Conservation (phyloP, 2,113 vertebrate species). For the Opisthocomus hoazin region DNA sequence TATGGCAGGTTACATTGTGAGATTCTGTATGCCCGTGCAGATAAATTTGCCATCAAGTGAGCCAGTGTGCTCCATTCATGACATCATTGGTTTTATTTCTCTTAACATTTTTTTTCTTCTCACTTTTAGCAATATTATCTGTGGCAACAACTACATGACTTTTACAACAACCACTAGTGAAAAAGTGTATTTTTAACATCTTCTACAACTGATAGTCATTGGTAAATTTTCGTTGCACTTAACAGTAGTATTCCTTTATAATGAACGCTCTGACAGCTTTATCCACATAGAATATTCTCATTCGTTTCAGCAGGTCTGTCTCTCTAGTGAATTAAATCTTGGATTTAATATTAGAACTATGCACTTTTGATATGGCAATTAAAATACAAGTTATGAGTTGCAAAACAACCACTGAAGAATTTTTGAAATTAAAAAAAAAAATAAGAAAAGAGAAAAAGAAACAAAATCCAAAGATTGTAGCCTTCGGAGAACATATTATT, state of each 20-base stretch:
- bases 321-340: neutral
- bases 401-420: neutral
- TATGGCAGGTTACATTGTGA: neutral
- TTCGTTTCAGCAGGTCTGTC: neutral
- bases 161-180: neutral
- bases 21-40: neutral
- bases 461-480: neutral
- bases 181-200: neutral
- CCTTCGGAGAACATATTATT: neutral
- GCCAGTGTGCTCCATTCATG: accelerated
- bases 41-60: neutral
- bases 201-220: neutral
- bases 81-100: neutral
- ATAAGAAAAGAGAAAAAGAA: neutral
- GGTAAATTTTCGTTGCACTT: neutral
- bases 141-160: neutral
- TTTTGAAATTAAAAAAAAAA: neutral
- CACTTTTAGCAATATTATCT: neutral
- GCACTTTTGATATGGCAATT: neutral
- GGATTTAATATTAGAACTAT: neutral
- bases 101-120: neutral
- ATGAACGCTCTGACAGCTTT: neutral
- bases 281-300: neutral
- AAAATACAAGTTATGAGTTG: neutral
- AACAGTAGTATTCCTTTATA: neutral